These are phyloP conservation scores for human (Homo sapiens) DNA, from an alignment of 2,113 vertebrate species.

Conservation along the genomic window DNA sequence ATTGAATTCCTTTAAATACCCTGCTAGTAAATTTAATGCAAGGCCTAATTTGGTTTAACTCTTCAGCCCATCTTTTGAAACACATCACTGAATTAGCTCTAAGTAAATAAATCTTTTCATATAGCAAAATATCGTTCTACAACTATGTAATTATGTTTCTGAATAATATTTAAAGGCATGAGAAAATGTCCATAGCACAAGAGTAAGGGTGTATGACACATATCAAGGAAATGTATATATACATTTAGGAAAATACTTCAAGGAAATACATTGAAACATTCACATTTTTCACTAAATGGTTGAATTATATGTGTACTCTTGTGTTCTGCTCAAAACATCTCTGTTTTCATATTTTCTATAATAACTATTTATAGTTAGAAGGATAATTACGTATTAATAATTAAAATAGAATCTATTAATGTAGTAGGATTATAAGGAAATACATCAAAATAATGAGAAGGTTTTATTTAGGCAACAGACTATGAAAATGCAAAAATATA, in stretches of 20 bases:
- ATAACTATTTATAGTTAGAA: conserved; percentile 24
- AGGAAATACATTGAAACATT: background rate
- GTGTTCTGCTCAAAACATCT: background rate
- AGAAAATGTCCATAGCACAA: background rate
- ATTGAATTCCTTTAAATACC: background rate
- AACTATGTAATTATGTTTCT: background rate
- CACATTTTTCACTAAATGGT: background rate
- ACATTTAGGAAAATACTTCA: background rate
- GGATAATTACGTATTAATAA: background rate
- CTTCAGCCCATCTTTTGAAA: background rate
- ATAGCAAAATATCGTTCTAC: background rate
- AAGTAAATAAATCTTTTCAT: background rate
- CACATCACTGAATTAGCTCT: background rate
- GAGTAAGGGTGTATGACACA: background rate
- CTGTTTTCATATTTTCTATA: conserved; percentile 4
- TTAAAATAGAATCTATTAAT: conserved; percentile 10
- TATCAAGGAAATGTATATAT: background rate
- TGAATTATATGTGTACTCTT: background rate
- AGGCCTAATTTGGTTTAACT: background rate
- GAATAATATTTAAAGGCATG: background rate
- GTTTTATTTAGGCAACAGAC: background rate
- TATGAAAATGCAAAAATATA: background rate
- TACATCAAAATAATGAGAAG: background rate
- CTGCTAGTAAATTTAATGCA: background rate
- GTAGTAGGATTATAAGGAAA: conserved; percentile 27